A percentile compares a stretch with the other conserved stretches of the same genome.
phyloP scores from a whole-genome alignment of 2,888 invertebrate species.

The Altica lythri region DNA sequence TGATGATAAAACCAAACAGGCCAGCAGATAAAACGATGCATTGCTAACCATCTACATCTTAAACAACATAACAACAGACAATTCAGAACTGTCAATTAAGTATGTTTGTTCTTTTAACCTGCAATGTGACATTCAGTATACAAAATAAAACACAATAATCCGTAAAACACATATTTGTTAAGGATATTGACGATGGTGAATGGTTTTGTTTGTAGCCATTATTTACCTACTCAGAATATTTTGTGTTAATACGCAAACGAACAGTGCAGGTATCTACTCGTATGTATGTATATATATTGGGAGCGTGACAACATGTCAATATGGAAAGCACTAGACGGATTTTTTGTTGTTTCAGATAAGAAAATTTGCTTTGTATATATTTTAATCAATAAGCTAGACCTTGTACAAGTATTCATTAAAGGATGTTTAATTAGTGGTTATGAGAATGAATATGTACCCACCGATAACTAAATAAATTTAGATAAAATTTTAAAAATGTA shows the following conservation, averaged over 20 bases:
- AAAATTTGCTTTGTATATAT: slow-evolving; percentile 15
- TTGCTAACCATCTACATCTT: too few relatives aligned
- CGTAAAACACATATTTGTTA: slow-evolving; percentile 55
- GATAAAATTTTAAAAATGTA: too few relatives aligned
- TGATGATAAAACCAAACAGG: too few relatives aligned
- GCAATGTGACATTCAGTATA: slow-evolving; percentile 56
- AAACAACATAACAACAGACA: slow-evolving; percentile 29
- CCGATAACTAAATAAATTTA: too few relatives aligned
- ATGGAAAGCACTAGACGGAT: slow-evolving; percentile 16
- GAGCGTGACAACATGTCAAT: slow-evolving; percentile 27
- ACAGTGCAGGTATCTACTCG: slow-evolving; percentile 30
- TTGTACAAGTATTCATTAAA: slow-evolving; percentile 12
- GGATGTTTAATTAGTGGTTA: slow-evolving; percentile 20
- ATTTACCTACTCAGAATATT: slow-evolving; percentile 14
- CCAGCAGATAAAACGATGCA: too few relatives aligned
- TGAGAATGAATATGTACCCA: too few relatives aligned
- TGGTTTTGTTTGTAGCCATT: slow-evolving; percentile 46
- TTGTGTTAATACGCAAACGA: slow-evolving; percentile 32
- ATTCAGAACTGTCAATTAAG: slow-evolving; percentile 41
- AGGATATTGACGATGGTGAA: slow-evolving; percentile 54
- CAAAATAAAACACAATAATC: slow-evolving; percentile 57
- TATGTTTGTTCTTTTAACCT: slow-evolving; percentile 49
- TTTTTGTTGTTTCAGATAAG: slow-evolving; percentile 22
- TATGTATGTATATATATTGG: too few relatives aligned
- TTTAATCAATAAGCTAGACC: slow-evolving; percentile 16